Evolutionary conservation across 2,113 vertebrate genomes (phyloP), one percentile per base, ranked within the genome.

Genomic region (Proterorhinus semilunaris): DNA sequence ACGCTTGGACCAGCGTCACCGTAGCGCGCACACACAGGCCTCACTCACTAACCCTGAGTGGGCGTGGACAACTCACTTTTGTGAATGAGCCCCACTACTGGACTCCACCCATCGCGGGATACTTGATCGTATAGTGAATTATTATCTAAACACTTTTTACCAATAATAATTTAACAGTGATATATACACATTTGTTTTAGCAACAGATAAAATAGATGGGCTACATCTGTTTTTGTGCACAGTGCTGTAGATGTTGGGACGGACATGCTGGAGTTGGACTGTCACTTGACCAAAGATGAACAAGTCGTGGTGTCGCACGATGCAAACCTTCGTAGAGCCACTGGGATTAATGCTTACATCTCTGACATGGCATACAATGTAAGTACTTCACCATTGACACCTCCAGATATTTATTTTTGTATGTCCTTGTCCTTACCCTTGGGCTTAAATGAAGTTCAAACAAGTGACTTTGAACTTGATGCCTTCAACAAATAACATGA

Each of bases 251-350:
- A 91, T 52, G 45, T 99, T 11, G 96, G 98, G 58, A 99, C 97
- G 7, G 96, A 99, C 84, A 99, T 99, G 98, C 55, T 99, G 91
- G 98, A 99, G 90, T 66, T 99, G 64, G 98, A 99, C 75, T 99
- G 98, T 85, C 97, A 99, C 85, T 87, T 99, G 79, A 99, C 98
- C 0, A 98, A 96, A 80, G 98, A 99, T 49, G 94, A 95, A 51
- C 91, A 99, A 80, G 96, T 99, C 21, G 97, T 99, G 27, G 97
- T 99, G 66, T 95, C 95, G 42, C 98, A 99, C 17, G 98, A 99
- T 66, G 84, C 91, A 75, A 95, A 96, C 84, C 90, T 99, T 69
- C 94, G 89, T 89, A 93, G 96, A 79, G 91, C 93, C 7, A 98
- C 96, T 0, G 97, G 98, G 10, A 62, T 98, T 0, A 91, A 94